phyloP scores from a whole-genome alignment of 1,140 invertebrate genomes.

The Penaeus chinensis region DNA sequence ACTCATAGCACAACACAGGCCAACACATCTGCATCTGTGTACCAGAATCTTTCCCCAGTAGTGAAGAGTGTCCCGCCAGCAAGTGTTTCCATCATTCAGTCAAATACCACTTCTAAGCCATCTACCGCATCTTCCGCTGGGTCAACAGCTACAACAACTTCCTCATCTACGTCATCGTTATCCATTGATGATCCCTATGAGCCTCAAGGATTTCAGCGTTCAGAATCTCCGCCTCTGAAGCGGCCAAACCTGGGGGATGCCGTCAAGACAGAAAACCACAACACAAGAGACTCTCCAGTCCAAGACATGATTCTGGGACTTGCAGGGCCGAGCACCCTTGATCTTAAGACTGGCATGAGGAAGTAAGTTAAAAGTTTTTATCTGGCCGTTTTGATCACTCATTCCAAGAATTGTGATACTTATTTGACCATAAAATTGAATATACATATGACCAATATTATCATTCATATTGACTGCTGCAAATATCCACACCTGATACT shows the following conservation, averaged over 20 bases:
- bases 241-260: constrained; percentile 35
- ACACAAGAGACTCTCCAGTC: constrained; percentile 30
- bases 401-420: too few relatives aligned
- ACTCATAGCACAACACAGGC: constrained; percentile 27
- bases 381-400: too few relatives aligned
- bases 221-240: constrained; percentile 42
- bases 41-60: constrained; percentile 48
- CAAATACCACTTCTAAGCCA: constrained; percentile 35
- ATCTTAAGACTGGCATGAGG: constrained; percentile 41
- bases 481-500: too few relatives aligned
- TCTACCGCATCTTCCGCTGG: constrained; percentile 32
- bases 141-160: constrained; percentile 28
- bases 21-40: constrained; percentile 30
- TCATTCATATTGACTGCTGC: too few relatives aligned
- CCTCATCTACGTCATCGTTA: constrained; percentile 25
- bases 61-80: constrained; percentile 36
- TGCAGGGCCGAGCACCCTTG: constrained; percentile 58
- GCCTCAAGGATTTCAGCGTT: constrained; percentile 60
- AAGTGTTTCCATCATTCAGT: constrained; percentile 40
- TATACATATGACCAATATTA: too few relatives aligned
- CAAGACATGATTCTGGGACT: constrained; percentile 60
- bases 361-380: too few relatives aligned
- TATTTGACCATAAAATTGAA: too few relatives aligned
- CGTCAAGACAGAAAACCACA: constrained; percentile 35
- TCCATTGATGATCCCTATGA: constrained; percentile 58